Percentiles rank a stretch among this genome's conserved stretches.
These are phyloP conservation scores for Iselma pallidipennis DNA, from an alignment of 2,888 invertebrate species.

Conservation along the genomic window DNA sequence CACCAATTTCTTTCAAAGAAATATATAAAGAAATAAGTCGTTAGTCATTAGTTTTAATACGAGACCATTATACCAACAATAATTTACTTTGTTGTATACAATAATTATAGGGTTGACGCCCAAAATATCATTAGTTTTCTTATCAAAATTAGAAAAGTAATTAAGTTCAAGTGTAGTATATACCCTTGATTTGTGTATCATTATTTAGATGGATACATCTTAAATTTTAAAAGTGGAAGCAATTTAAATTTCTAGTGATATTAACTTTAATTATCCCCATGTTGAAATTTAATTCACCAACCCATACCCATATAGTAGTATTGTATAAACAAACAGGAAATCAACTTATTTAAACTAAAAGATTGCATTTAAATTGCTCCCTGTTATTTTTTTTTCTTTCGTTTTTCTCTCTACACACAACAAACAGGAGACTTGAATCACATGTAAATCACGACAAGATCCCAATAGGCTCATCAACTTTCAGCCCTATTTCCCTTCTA, in stretches of 20 bases:
- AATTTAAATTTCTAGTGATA: conserved; percentile 14
- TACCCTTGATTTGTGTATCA: conserved; percentile 14
- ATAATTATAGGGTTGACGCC: no score
- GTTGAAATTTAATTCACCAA: conserved; percentile 16
- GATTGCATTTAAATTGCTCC: conserved; percentile 28
- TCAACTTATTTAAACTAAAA: conserved; percentile 2
- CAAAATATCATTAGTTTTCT: no score
- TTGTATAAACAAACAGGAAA: neutral
- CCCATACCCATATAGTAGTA: conserved; percentile 16
- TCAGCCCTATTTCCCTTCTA: no score
- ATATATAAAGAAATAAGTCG: no score
- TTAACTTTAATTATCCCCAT: conserved; percentile 24
- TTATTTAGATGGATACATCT: conserved; percentile 8
- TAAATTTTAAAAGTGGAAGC: neutral
- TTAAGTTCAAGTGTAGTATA: no score
- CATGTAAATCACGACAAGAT: conserved; percentile 10
- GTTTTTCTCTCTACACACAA: no score
- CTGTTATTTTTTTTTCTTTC: no score
- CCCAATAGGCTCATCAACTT: neutral
- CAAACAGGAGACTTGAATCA: conserved; percentile 10
- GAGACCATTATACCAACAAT: no score
- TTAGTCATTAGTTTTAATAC: no score
- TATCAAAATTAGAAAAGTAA: no score
- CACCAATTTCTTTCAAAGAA: no score
- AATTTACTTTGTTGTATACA: no score